Evolutionary conservation across 2,888 invertebrate species (phyloP), one percentile per base, ranked within the genome.

Genomic region (Chelonus formosanus): DNA sequence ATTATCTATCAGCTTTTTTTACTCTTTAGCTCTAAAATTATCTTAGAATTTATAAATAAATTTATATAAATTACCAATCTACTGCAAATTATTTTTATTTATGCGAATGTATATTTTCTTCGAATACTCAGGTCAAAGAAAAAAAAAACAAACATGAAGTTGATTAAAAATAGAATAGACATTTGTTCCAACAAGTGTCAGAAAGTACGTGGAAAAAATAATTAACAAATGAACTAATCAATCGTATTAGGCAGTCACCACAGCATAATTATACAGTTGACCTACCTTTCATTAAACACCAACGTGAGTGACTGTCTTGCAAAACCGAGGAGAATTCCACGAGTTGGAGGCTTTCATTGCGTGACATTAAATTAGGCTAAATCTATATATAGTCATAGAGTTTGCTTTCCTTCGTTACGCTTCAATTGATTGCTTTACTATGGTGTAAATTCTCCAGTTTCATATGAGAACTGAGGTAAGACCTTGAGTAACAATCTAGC

Each of bases 341-440:
- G 40, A 40, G 40, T 40, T 40, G 40, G 40, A 6, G 40, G 40
- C 40, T 40, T 40, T 40, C 40, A 40, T 70, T 72, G 68, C 74
- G 66, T 65, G 73, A 69, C 65, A 50, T 63, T 73, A 75, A 76
- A 76, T 76, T 76, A 74, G 74, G 76, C 71, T 76, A 74, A 74
- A 71, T 68, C 74, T 73, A 69, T 75, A 74, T 73, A 75, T 65
- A 72, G 74, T 62, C 70, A 69, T 71, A 67, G 63, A 67, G 70
- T 64, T 69, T 64, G 70, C 69, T 69, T 43, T 55, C 43, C 5
- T 58, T 58, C 58, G 58, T 58, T 58, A 58, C 50, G 10, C 58
- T 43, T 40, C 43, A 57, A 50, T 52, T 45, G 50, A 57, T 44
- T 43, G 34, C 52, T 32, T 32, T 7, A 32, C 8, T 34, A 8